phyloP scores from a whole-genome alignment of 30 jellyfish, hydroid and myxozoan species.

The Turritopsis dohrnii region DNA sequence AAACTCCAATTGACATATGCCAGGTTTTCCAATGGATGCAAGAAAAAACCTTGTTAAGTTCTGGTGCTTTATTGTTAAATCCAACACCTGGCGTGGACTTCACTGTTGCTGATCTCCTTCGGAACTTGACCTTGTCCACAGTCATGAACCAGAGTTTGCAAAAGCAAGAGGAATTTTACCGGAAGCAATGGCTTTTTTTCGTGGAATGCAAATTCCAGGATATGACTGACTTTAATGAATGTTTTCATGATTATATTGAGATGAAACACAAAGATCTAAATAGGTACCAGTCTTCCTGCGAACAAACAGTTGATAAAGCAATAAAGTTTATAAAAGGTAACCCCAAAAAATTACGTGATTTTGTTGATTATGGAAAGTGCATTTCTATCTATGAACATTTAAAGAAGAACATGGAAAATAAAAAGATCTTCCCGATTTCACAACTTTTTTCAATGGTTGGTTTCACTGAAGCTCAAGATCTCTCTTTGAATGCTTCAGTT shows the following conservation, averaged over 20 bases:
- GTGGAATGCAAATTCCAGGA: neutral
- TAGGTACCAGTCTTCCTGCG: neutral
- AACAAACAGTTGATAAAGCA: neutral
- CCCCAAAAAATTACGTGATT: neutral
- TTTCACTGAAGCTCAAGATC: neutral
- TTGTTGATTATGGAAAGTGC: neutral
- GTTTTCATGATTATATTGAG: neutral
- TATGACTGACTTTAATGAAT: neutral
- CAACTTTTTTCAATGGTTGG: neutral
- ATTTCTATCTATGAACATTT: neutral
- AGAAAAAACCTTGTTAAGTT: neutral
- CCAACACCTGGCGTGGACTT: neutral
- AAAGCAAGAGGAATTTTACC: neutral
- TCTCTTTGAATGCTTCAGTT: neutral
- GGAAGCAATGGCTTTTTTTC: neutral
- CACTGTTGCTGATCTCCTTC: neutral
- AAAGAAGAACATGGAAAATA: neutral
- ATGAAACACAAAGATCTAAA: neutral
- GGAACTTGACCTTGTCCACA: neutral
- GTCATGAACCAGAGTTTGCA: neutral
- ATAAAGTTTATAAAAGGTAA: neutral
- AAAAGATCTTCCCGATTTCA: neutral
- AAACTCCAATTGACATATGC: neutral
- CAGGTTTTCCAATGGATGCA: neutral
- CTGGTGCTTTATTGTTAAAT: neutral